Percentiles rank a stretch among this genome's conserved stretches.
phyloP scores from a whole-genome alignment of 2,797 vertebrate species.

The Scyliorhinus canicula region DNA sequence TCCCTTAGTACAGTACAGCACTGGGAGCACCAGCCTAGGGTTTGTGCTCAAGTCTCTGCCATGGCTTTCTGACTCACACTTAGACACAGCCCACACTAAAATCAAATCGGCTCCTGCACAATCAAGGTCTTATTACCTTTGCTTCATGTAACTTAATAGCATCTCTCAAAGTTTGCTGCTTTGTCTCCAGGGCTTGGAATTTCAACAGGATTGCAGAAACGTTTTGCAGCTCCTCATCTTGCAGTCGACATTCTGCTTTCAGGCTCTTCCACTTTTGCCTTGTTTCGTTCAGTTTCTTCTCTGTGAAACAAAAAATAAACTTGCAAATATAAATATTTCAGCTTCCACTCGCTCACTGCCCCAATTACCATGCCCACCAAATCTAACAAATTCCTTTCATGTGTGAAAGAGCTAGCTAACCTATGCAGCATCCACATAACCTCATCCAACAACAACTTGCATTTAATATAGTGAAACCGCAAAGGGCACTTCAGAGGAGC shows the following conservation, averaged over 20 bases:
- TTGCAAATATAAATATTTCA: not conserved
- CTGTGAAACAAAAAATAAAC: not conserved
- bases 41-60: not conserved
- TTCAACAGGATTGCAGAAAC: slow-evolving; percentile 48
- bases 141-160: slow-evolving; percentile 1
- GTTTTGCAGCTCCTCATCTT: slow-evolving; percentile 49
- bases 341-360: not conserved
- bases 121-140: not conserved
- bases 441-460: not conserved
- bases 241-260: slow-evolving; percentile 49
- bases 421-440: not conserved
- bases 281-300: not conserved
- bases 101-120: not conserved
- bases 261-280: slow-evolving; percentile 55
- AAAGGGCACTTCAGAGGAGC: not conserved
- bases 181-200: slow-evolving; percentile 48
- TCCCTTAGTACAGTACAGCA: not conserved
- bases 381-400: not conserved
- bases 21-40: not conserved
- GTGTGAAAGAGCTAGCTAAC: not conserved
- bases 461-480: not conserved
- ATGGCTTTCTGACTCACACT: not conserved
- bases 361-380: not conserved
- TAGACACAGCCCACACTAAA: too few species aligned
- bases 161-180: slow-evolving; percentile 46